Base-by-base conservation (phyloP, 1,140 invertebrate genomes). In the Cyrtorhinus lividipennis region DNA sequence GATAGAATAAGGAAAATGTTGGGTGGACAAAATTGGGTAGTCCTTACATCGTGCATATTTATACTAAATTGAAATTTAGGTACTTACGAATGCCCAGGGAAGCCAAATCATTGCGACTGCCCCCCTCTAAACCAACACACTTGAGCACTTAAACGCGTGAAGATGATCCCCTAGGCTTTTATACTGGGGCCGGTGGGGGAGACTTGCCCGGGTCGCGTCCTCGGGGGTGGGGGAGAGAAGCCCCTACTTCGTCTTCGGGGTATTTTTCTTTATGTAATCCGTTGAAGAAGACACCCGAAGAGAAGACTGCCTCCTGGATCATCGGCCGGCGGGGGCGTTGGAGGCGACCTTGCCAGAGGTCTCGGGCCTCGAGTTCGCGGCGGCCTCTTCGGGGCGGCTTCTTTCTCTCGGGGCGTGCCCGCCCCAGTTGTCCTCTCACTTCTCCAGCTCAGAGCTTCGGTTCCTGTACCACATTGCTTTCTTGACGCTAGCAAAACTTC, bases 81-180 rank as follows among this genome's bases (percentile, higher is more conserved):
- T 12, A 53, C 48, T 53, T 20, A 53, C 48, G 20, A 53, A 53
- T 15, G 48, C 48, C 48, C 48, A 53, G 48, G 48, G 48, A 10
- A 53, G 48, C 48, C 48, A 53, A 53, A 53, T 53, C 48, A 53
- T 53, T 5, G 8, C 48, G 48, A 53, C 10, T 53, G 48, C 48
- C 10, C 48, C 12, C 48, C 48, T 10, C 48, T 10, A 53, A 53
- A 10, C 48, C 10, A 53, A 53, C 48, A 53, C 48, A 53, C 48
- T 53, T 22, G 8, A 22, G 48, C 48, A 53, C 48, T 53, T 53
- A 20, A 53, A 53, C 48, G 48, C 48, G 48, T 53, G 48, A 53
- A 53, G 48, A 53, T 22, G 48, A 53, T 53, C 48, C 48, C 48
- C 48, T 53, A 53, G 18, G 12, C 48, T 53, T 53, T 53, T 53